These are phyloP conservation scores for Strigamia transsilvanica DNA, from an alignment of 2,888 invertebrate genomes.

Conservation along the genomic window DNA sequence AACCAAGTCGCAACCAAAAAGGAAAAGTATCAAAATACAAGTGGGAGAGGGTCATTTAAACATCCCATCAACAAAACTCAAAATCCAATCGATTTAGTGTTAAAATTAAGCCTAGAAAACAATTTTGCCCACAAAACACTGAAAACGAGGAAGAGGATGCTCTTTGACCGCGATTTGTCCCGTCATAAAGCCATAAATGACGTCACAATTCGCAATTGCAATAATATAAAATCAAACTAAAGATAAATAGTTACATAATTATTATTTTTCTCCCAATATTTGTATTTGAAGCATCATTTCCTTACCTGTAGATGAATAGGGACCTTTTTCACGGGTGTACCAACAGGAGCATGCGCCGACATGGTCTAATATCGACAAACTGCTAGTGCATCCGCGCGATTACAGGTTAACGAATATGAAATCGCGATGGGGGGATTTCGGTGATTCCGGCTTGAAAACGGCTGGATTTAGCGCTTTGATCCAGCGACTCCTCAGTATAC, in stretches of 20 bases:
- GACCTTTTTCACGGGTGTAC: constrained; percentile 91
- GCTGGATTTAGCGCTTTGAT: not conserved
- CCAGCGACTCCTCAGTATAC: constrained; percentile 21
- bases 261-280: not conserved
- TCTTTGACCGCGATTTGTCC: not conserved
- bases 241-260: not conserved
- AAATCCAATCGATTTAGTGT: not conserved
- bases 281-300: not conserved
- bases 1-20: not conserved
- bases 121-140: not conserved
- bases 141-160: constrained; percentile 5
- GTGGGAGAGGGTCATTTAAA: not conserved
- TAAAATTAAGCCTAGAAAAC: not conserved
- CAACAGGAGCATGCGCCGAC: constrained; percentile 59
- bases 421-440: not conserved
- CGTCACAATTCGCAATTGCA: not conserved
- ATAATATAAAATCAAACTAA: not conserved
- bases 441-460: not conserved
- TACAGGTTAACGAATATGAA: constrained; percentile 18
- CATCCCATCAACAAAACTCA: not conserved
- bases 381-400: constrained; percentile 55
- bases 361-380: constrained; percentile 51
- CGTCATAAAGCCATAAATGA: not conserved
- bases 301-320: constrained; percentile 75
- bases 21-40: constrained; percentile 32